Conservation (phyloP, 2,113 vertebrate species). For the Ursus arctos region DNA sequence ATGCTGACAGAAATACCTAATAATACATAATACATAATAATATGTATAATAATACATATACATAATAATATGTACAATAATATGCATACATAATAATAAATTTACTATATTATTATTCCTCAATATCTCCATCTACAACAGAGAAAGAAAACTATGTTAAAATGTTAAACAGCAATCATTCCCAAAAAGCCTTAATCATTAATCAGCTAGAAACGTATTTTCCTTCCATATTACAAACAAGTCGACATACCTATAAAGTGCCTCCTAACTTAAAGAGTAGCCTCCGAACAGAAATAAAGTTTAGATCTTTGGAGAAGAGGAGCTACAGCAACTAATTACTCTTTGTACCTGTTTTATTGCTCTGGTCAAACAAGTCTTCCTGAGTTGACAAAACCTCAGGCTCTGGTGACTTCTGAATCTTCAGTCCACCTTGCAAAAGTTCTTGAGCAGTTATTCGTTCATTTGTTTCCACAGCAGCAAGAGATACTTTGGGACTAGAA, state of each 20-base stretch:
- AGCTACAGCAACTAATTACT: background rate
- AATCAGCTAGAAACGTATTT: slow-evolving; percentile 32
- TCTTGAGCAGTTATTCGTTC: slow-evolving; percentile 81
- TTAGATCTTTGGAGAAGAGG: background rate
- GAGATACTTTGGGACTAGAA: slow-evolving; percentile 86
- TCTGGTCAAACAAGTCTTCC: slow-evolving; percentile 94
- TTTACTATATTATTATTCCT: background rate
- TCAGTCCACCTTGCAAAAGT: slow-evolving; percentile 81
- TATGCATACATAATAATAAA: background rate
- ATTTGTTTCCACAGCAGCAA: slow-evolving; percentile 58
- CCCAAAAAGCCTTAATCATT: slow-evolving; percentile 33
- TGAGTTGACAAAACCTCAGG: slow-evolving; percentile 92
- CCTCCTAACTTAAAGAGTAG: slow-evolving; percentile 39
- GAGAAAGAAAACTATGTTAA: slow-evolving; percentile 1
- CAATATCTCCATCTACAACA: slow-evolving; percentile 53
- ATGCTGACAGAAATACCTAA: slow-evolving; percentile 2
- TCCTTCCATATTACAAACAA: slow-evolving; percentile 43
- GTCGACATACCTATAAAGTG: background rate
- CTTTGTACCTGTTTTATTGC: slow-evolving; percentile 84
- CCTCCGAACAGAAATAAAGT: slow-evolving; percentile 46
- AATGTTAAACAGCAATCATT: slow-evolving; percentile 53
- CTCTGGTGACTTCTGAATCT: slow-evolving; percentile 83
- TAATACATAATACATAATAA: no score
- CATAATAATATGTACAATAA: no score
- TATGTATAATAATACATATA: no score